Evolutionary conservation across 1,140 invertebrate species (phyloP).

Genomic region (Aethina tumida): DNA sequence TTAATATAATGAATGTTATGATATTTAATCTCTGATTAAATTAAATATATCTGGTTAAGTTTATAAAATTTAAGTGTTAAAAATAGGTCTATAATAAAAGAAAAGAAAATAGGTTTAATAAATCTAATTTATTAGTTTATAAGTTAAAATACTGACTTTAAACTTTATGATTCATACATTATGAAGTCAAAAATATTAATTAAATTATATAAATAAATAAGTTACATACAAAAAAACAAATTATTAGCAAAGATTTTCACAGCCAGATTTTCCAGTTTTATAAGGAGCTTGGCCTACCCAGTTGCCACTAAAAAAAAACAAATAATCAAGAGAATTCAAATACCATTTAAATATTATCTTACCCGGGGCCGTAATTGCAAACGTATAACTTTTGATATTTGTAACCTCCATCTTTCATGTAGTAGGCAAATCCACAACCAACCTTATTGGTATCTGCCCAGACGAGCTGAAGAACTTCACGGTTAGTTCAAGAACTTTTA

Average conservation of each 20-base stretch:
- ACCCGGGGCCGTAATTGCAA: conserved; percentile 79
- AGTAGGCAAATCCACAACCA: conserved; percentile 74
- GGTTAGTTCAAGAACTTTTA: not conserved
- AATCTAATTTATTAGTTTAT: too few species aligned
- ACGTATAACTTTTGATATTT: conserved; percentile 75
- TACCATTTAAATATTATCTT: conserved; percentile 35
- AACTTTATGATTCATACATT: too few species aligned
- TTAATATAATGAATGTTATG: too few species aligned
- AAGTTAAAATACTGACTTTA: too few species aligned
- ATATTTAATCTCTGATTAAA: too few species aligned
- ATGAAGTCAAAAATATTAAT: too few species aligned
- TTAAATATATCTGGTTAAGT: too few species aligned
- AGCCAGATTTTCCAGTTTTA: not conserved
- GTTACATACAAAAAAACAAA: not conserved
- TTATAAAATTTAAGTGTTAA: too few species aligned
- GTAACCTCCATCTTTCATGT: conserved; percentile 52
- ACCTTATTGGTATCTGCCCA: conserved; percentile 70
- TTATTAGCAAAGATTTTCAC: conserved; percentile 2
- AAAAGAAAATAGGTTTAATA: too few species aligned
- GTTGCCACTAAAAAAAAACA: conserved; percentile 2
- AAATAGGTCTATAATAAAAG: too few species aligned
- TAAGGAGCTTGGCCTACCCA: not conserved
- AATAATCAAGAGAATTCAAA: not conserved
- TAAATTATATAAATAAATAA: conserved; percentile 4
- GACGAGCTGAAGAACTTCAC: conserved; percentile 46